A percentile compares a stretch with the other conserved stretches of the same genome.
Conservation (phyloP, 2,888 invertebrate species). For the Exocentrus adspersus region DNA sequence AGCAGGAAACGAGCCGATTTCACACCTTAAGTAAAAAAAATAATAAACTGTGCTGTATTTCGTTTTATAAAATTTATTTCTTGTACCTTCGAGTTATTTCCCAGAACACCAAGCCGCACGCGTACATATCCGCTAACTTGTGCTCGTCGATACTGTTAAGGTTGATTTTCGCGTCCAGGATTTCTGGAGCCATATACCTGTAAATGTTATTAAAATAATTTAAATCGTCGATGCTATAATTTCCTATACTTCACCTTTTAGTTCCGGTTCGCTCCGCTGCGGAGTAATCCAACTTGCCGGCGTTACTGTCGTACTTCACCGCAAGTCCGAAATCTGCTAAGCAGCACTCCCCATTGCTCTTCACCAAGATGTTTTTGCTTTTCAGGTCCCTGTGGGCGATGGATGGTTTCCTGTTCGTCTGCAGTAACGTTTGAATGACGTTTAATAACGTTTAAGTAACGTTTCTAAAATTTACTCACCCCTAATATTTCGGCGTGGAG, state of each 20-base stretch:
- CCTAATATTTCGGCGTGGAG: slow-evolving; percentile 44
- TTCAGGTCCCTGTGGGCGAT: slow-evolving; percentile 44
- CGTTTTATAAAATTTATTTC: too few relatives aligned
- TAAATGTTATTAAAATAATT: slow-evolving; percentile 14
- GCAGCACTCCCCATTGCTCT: slow-evolving; percentile 39
- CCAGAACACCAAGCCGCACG: slow-evolving; percentile 43
- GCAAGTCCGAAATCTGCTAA: slow-evolving; percentile 42
- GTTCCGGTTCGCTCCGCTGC: slow-evolving; percentile 22
- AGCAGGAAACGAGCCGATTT: background rate
- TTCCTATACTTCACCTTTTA: slow-evolving; percentile 20
- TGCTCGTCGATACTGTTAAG: slow-evolving; percentile 33
- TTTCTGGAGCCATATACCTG: slow-evolving; percentile 44
- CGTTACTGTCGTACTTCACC: slow-evolving; percentile 27
- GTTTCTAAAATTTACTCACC: slow-evolving; percentile 13
- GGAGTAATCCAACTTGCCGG: slow-evolving; percentile 29
- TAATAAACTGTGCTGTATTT: background rate
- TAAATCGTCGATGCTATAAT: background rate
- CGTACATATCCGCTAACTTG: slow-evolving; percentile 42
- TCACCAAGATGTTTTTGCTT: slow-evolving; percentile 43
- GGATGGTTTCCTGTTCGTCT: slow-evolving; percentile 38
- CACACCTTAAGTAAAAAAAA: slow-evolving; percentile 24
- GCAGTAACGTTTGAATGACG: background rate
- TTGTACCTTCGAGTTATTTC: slow-evolving; percentile 40
- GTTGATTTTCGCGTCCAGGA: slow-evolving; percentile 34
- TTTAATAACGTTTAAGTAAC: too few relatives aligned